Percentiles rank a stretch among this genome's conserved stretches.
Conservation (phyloP, 2,113 vertebrate genomes). For the Archilochus colubris region DNA sequence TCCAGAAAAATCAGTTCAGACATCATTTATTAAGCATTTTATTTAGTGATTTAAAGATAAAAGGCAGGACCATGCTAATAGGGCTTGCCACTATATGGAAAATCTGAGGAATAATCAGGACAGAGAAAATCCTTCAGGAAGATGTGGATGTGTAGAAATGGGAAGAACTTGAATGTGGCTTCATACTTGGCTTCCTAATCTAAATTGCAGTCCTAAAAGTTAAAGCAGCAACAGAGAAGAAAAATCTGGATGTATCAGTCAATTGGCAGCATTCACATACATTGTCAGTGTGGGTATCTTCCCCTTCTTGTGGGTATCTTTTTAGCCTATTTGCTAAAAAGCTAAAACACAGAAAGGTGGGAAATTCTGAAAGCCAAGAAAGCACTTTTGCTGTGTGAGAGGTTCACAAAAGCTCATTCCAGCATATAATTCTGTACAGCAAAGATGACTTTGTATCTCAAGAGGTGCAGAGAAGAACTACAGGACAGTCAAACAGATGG, state of each 20-base stretch:
- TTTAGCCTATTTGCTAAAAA: too few species aligned
- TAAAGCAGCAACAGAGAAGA: not conserved
- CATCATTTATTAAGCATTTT: not conserved
- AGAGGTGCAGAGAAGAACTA: not conserved
- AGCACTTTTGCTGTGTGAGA: not conserved
- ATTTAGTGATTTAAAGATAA: not conserved
- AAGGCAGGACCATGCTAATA: not conserved
- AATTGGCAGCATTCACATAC: not conserved
- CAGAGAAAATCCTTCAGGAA: not conserved
- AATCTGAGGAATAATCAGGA: not conserved
- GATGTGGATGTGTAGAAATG: not conserved
- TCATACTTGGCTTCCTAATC: not conserved
- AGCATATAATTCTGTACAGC: not conserved
- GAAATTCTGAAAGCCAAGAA: not conserved
- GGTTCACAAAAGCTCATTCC: constrained; percentile 14
- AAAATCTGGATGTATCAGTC: not conserved
- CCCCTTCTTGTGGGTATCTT: too few species aligned
- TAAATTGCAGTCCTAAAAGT: not conserved
- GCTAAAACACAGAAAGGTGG: not conserved
- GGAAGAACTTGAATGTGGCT: not conserved
- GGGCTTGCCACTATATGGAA: not conserved
- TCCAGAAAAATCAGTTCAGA: not conserved
- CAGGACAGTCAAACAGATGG: not conserved
- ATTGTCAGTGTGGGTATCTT: not conserved
- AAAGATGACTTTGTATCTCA: constrained; percentile 12